Evolutionary conservation across 2,113 vertebrate species (phyloP).

Genomic region (Neofelis nebulosa): DNA sequence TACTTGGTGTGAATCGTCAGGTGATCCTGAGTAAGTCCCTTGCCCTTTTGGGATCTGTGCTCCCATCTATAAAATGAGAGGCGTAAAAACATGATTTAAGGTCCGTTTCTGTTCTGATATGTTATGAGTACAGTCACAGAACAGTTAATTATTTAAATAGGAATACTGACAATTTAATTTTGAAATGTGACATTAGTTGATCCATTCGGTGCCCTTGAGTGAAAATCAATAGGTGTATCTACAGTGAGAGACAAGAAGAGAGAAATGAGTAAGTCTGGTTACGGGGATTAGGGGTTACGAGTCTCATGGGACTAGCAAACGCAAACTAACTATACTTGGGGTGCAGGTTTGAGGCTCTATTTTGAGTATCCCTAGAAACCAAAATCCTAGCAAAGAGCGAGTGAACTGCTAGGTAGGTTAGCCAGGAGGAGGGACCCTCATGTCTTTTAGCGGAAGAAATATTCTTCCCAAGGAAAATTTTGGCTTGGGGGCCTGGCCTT

Average conservation of each 20-base stretch:
- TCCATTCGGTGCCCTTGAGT: neutral
- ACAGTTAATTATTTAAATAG: neutral
- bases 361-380: neutral
- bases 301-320: neutral
- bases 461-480: neutral
- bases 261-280: neutral
- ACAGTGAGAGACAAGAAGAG: neutral
- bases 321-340: neutral
- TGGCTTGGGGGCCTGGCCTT: neutral
- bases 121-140: neutral
- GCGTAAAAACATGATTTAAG: neutral
- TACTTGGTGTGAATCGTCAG: neutral
- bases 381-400: neutral
- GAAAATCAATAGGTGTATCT: neutral
- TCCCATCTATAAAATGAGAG: neutral
- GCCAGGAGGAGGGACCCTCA: accelerated
- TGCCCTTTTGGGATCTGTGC: neutral
- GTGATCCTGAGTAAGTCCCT: neutral
- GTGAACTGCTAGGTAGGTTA: neutral
- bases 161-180: neutral
- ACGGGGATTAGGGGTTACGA: neutral
- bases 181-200: neutral
- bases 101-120: neutral
- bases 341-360: neutral
- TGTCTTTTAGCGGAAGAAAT: neutral